phyloP scores from a whole-genome alignment of 1,140 invertebrate genomes.

The Nylanderia fulva region DNA sequence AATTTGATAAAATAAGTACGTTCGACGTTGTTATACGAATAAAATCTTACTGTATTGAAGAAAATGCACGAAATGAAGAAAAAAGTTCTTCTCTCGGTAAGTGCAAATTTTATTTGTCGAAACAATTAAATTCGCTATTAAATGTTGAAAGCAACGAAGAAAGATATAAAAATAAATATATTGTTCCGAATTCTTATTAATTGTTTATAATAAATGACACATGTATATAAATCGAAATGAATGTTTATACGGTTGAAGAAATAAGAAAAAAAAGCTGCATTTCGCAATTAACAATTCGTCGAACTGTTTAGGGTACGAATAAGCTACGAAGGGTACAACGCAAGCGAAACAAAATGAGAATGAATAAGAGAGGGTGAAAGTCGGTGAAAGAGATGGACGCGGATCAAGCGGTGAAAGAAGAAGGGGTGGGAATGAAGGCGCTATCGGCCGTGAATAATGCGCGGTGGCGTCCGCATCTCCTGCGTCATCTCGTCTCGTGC shows the following conservation, averaged over 20 bases:
- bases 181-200: no score
- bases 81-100: no score
- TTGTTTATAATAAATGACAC: no score
- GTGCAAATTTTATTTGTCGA: no score
- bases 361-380: slow-evolving; percentile 53
- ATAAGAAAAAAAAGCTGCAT: not conserved
- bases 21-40: no score
- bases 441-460: slow-evolving; percentile 85
- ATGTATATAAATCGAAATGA: slow-evolving; percentile 20
- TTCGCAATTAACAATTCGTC: slow-evolving; percentile 28
- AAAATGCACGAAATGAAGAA: not conserved
- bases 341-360: slow-evolving; percentile 16
- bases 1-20: no score
- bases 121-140: no score
- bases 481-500: slow-evolving; percentile 74
- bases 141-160: no score
- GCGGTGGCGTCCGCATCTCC: slow-evolving; percentile 81
- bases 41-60: no score
- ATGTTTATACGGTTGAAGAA: not conserved
- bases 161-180: no score
- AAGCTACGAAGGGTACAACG: slow-evolving; percentile 12
- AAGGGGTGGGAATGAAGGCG: slow-evolving; percentile 74
- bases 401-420: not conserved
- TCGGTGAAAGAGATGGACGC: slow-evolving; percentile 56
- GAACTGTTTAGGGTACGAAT: slow-evolving; percentile 11